Percentiles rank a stretch among this genome's conserved stretches.
phyloP scores from a whole-genome alignment of 2,888 invertebrate genomes.

The Dioctria linearis region DNA sequence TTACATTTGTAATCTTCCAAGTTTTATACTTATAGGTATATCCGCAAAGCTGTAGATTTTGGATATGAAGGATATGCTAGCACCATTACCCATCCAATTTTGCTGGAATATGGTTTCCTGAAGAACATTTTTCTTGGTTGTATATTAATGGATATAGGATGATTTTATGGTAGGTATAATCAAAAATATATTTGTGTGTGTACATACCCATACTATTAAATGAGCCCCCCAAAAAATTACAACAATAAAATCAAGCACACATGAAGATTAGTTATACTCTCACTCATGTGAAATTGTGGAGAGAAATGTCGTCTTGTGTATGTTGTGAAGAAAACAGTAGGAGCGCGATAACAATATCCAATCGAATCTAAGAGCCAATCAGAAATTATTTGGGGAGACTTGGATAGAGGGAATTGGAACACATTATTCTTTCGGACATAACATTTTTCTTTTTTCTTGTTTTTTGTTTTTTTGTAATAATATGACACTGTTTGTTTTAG shows the following conservation, averaged over 20 bases:
- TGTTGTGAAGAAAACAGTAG: slow-evolving; percentile 14
- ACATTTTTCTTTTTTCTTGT: not conserved
- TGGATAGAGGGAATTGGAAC: slow-evolving; percentile 33
- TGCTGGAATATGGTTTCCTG: not conserved
- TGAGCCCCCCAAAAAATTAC: slow-evolving; percentile 23
- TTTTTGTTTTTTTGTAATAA: too few relatives aligned
- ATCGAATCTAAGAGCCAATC: slow-evolving; percentile 57
- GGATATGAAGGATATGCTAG: not conserved
- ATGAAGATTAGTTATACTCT: slow-evolving; percentile 36
- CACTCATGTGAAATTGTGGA: slow-evolving; percentile 36
- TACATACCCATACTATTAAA: not conserved
- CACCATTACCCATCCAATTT: not conserved
- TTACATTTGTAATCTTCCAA: not conserved
- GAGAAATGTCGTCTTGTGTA: slow-evolving; percentile 24
- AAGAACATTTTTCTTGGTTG: not conserved
- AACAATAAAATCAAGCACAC: not conserved
- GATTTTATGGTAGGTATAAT: too few relatives aligned
- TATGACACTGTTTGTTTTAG: slow-evolving; percentile 28
- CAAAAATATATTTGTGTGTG: not conserved
- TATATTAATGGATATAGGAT: too few relatives aligned
- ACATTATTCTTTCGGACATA: not conserved
- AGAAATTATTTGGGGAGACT: slow-evolving; percentile 32
- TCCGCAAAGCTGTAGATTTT: not conserved
- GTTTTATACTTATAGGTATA: not conserved
- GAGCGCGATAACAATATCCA: slow-evolving; percentile 54